Conservation (phyloP, 2,113 vertebrate species). For the Okapia johnstoni region DNA sequence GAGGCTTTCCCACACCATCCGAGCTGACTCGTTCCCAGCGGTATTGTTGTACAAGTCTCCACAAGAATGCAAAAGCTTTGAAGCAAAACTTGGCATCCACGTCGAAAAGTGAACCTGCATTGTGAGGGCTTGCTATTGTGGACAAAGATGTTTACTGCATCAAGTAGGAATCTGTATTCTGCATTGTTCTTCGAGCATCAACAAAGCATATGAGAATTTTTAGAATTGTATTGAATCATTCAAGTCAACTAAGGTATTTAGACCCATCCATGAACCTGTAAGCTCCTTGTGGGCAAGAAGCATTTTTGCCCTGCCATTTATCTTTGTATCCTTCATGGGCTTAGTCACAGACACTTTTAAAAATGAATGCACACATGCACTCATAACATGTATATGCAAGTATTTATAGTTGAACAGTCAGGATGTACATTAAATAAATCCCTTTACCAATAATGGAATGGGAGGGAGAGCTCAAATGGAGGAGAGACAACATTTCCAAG, state of each 20-base stretch:
- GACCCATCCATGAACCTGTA: not conserved
- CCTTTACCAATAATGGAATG: rapidly evolving
- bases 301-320: not conserved
- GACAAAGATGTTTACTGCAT: not conserved
- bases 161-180: conserved; percentile 29
- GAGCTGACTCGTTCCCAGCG: not conserved
- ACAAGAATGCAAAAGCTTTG: conserved; percentile 44
- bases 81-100: conserved; percentile 34
- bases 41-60: conserved; percentile 53
- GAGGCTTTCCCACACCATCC: conserved; percentile 56
- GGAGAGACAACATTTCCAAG: not conserved
- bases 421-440: not conserved
- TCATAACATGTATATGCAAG: not conserved
- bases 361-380: not conserved
- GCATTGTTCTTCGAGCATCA: not conserved
- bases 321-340: not conserved
- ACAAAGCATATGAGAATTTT: not conserved
- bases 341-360: not conserved
- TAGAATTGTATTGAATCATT: not conserved
- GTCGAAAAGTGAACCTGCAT: not conserved
- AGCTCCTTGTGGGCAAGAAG: not conserved
- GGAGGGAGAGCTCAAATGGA: not conserved
- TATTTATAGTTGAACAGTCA: not conserved
- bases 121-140: conserved; percentile 45
- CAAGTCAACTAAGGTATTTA: not conserved